phyloP scores from a whole-genome alignment of 2,797 vertebrate genomes.

The Argya squamiceps region DNA sequence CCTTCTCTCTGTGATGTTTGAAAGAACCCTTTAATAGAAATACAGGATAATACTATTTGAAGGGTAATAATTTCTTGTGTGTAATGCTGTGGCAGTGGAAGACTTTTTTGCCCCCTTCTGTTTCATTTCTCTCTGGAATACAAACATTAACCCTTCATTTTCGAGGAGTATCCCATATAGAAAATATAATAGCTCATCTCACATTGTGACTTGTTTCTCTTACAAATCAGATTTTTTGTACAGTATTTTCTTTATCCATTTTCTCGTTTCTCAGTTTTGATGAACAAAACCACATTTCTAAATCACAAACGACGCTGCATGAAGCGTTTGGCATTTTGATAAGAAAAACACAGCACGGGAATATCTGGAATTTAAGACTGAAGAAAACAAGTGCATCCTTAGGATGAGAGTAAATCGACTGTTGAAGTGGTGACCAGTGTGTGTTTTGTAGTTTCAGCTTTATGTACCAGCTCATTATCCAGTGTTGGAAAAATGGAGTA shows the following conservation, averaged over 20 bases:
- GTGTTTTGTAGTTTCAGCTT: not conserved
- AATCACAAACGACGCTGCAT: fast-evolving
- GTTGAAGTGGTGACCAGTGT: not conserved
- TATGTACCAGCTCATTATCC: not conserved
- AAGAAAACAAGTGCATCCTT: not conserved
- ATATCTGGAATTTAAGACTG: not conserved
- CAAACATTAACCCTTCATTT: not conserved
- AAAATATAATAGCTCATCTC: not conserved
- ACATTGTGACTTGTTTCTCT: not conserved
- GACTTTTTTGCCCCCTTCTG: not conserved
- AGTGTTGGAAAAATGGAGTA: not conserved
- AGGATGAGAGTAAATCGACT: not conserved
- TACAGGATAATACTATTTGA: not conserved
- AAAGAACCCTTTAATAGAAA: not conserved
- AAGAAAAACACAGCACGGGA: not conserved
- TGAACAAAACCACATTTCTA: not conserved
- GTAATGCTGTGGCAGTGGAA: not conserved
- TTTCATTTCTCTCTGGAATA: not conserved
- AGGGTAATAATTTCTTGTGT: not conserved
- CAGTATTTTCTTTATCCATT: not conserved
- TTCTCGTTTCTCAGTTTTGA: not conserved
- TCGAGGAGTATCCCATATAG: not conserved
- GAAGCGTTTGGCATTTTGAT: not conserved
- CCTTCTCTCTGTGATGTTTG: not conserved
- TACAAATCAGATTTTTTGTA: not conserved